Base-by-base conservation (phyloP, 1,140 invertebrate genomes). In the Maniola jurtina region DNA sequence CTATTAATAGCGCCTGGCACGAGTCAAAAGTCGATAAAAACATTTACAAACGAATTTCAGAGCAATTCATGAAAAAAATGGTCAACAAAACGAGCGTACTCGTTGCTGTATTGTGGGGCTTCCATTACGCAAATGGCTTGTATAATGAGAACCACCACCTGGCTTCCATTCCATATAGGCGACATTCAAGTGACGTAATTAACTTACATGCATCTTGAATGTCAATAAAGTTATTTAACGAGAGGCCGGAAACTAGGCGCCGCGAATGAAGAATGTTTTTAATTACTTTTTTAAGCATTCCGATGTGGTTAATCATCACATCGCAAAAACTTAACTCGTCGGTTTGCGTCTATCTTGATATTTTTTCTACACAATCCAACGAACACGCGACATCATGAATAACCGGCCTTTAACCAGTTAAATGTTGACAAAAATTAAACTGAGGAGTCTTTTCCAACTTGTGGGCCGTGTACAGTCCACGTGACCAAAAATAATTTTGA, bases 121-220 rank as follows among this genome's bases (percentile, higher is more conserved):
- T 74, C 68, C 48, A 68, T 75, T 77, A 72, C 72, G 68, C 64
- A 73, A 72, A 68, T 60, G 61, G 61, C 50, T 69, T 70, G 66
- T 62, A 66, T 72, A 75, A 75, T 70, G 66, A 61, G 58, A 60
- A 65, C 63, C 42, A 70, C 69, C 70, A 74, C 70, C 72, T 73
- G 70, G 64, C 72, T 71, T 75, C 75, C 75, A 70, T 71, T 75
- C 75, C 75, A 71, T 77, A 77, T 75, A 75, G 61, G 70, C 66
- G 66, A 61, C 61, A 61, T 68, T 72, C 64, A 57, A 60, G 73
- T 75, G 70, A 72, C 64, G 72, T 76, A 73, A 73, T 70, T 73
- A 71, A 61, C 55, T 67, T 67, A 66, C 63, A 68, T 70, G 64
- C 69, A 60, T 70, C 70, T 73, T 71, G 67, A 73, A 76, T 73